Evolutionary conservation across 2,888 invertebrate species (phyloP), one percentile per base, ranked within the genome.

Genomic region (Hydroisotoma schaefferi): DNA sequence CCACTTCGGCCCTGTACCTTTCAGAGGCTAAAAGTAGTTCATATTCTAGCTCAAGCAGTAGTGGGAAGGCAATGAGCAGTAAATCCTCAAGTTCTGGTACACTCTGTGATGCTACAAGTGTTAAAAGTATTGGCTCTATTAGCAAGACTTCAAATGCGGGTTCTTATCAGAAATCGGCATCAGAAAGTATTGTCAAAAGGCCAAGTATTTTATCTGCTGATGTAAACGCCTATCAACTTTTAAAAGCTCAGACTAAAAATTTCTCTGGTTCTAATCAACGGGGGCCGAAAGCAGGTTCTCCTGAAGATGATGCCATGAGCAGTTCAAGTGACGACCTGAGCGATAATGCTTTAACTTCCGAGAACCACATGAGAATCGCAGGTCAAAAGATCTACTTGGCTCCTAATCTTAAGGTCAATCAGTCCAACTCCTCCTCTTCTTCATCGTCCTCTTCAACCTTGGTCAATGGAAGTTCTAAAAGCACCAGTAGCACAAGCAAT

Each of bases 311-410:
- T 49, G 61, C 54, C 18, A 57, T 67, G 37, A 65, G 60, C 46
- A 57, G 62, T 49, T 62, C 62, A 28, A 69, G 69, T 55, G 68
- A 71, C 61, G 69, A 69, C 28, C 44, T 71, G 51, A 71, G 70
- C 48, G 70, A 71, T 53, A 71, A 71, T 51, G 70, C 64, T 28
- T 38, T 69, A 23, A 67, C 57, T 18, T 5, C 48, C 5, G 59
- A 66, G 27, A 61, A 66, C 48, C 62, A 61, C 2, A 69, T 72
- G 12, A 54, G 71, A 25, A 72, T 72, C 26, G 70, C 67, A 15
- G 71, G 71, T 12, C 70, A 68, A 53, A 69, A 65, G 2, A 72
- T 72, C 12, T 63, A 67, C 61, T 69, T 72, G 66, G 26, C 43
- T 2, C 60, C 67, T 37, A 63, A 60, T 46, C 23, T 26, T 3